These are phyloP conservation scores for Spermophilus dauricus DNA, from an alignment of 2,113 vertebrate genomes.

Conservation along the genomic window DNA sequence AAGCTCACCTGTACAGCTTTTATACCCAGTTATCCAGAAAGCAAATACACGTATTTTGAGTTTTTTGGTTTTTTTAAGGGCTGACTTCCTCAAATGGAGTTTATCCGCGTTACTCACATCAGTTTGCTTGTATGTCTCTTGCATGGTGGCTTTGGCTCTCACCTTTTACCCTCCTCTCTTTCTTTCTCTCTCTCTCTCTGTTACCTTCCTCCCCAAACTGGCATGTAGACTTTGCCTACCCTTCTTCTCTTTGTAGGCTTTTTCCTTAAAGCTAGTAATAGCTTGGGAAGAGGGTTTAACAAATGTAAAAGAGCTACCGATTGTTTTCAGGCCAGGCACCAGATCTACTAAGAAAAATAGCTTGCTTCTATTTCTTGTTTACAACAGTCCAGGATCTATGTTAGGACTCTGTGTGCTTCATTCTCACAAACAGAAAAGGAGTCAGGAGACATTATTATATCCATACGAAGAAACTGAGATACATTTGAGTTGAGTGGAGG, in stretches of 20 bases:
- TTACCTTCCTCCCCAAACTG: too few relatives aligned
- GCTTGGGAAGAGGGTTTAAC: not conserved
- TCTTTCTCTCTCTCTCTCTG: too few relatives aligned
- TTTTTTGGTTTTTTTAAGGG: not conserved
- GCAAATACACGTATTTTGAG: not conserved
- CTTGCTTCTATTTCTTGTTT: not conserved
- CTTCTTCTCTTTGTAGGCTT: too few relatives aligned
- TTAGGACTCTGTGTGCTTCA: too few relatives aligned
- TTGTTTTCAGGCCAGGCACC: not conserved
- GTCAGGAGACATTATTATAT: not conserved
- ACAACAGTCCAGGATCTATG: not conserved
- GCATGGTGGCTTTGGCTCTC: too few relatives aligned
- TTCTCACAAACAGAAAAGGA: not conserved
- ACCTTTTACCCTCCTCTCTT: too few relatives aligned
- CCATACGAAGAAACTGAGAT: not conserved
- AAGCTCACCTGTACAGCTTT: not conserved
- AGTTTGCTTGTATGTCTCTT: too few relatives aligned
- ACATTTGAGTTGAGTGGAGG: not conserved
- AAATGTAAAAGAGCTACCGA: not conserved
- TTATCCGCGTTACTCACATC: too few relatives aligned
- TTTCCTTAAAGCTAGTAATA: too few relatives aligned
- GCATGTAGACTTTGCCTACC: too few relatives aligned
- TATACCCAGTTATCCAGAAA: not conserved
- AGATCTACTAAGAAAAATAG: not conserved
- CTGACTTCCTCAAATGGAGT: not conserved